Evolutionary conservation across 2,888 invertebrate species (phyloP).

Genomic region (Catotricha subobsoleta): DNA sequence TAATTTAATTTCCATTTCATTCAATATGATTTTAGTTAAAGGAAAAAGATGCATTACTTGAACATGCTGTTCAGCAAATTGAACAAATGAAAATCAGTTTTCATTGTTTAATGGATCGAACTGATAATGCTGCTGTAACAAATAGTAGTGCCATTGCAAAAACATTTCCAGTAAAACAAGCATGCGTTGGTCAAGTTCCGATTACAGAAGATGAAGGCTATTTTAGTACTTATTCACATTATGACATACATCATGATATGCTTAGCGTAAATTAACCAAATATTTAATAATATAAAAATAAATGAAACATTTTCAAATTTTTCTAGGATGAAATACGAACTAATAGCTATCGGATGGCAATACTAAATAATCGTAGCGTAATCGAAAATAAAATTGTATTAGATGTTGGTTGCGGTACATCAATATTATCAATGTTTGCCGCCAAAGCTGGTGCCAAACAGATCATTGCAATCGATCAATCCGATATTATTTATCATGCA

Average conservation of each 20-base stretch:
- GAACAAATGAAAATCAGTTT: slow-evolving; percentile 40
- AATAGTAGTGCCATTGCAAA: slow-evolving; percentile 5
- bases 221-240: slow-evolving; percentile 74
- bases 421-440: slow-evolving; percentile 95
- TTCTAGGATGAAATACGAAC: slow-evolving; percentile 63
- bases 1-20: too few relatives aligned
- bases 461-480: slow-evolving; percentile 90
- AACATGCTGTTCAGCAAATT: slow-evolving; percentile 42
- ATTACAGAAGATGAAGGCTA: slow-evolving; percentile 55
- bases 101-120: slow-evolving; percentile 34
- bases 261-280: slow-evolving; percentile 41
- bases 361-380: slow-evolving; percentile 49
- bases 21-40: too few relatives aligned
- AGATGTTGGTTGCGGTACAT: slow-evolving; percentile 96
- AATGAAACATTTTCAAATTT: slow-evolving; percentile 8
- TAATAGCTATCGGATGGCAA: slow-evolving; percentile 69
- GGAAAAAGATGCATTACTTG: slow-evolving; percentile 38
- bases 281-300: background rate
- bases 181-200: slow-evolving; percentile 31
- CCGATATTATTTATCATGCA: slow-evolving; percentile 88
- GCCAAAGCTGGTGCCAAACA: slow-evolving; percentile 81
- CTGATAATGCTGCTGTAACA: slow-evolving; percentile 14
- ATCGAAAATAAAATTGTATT: slow-evolving; percentile 65
- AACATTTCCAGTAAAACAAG: slow-evolving; percentile 15
- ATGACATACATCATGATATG: slow-evolving; percentile 89